Evolutionary conservation across 2,888 invertebrate genomes (phyloP), one percentile per base, ranked within the genome.

Genomic region (Cremastinae sp.): DNA sequence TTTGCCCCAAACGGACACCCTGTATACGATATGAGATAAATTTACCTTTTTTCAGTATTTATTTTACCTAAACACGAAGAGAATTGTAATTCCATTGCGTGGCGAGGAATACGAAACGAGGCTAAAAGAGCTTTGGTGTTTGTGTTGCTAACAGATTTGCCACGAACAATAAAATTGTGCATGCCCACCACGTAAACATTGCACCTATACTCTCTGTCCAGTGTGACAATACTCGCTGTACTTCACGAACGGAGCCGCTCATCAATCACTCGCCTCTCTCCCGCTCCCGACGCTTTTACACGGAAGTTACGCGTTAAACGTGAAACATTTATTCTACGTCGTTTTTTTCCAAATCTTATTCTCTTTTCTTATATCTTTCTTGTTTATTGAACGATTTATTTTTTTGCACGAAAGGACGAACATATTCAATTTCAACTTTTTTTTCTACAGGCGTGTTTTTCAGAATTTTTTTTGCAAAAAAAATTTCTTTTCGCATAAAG

Each of bases 271-370:
- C 22, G 58, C 64, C 69, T 58, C 70, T 45, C 22, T 59, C 61
- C 65, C 28, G 28, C 28, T 28, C 28, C 5, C 28, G 2, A 2
- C 5, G 28, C 28, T 56, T 75, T 64, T 70, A 61, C 75, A 59
- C 75, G 75, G 75, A 75, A 75, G 75, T 71, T 75, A 75, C 75
- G 65, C 75, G 65, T 55, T 39, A 59, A 59, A 75, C 61, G 47
- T 59, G 47, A 71, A 75, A 75, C 53, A 37, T 53, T 65, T 43
- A 41, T 75, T 61, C 55, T 45, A 14, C 59, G 65, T 47, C 58
- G 35, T 35, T 39, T 28, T 28, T 28, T 28, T 28, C 5, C 28
- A 28, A 28, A 28, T 28, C 2, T 5, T 28, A 28, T 28, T 28
- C 28, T 28, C 28, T 28, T 28, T 8, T 12, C n/a, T 9, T 18